Percentiles rank a stretch among this genome's conserved stretches.
Evolutionary conservation across 92 coral and sea anemone genomes (phyloP).

Genomic region (Paramuricea clavata): DNA sequence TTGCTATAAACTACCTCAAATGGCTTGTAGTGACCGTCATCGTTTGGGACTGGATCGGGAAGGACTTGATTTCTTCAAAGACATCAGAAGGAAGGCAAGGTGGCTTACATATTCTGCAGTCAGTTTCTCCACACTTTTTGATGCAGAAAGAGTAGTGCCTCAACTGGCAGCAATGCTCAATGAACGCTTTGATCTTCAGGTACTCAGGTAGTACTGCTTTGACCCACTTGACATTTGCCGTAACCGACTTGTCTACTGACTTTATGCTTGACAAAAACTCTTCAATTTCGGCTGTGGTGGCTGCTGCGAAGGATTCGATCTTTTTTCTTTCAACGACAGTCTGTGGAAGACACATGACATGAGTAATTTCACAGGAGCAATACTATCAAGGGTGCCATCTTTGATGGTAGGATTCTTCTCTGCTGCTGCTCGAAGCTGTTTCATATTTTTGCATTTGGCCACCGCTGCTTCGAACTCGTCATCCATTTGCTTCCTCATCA

Average conservation of each 20-base stretch:
- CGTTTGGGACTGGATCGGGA: background rate
- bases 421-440: slow-evolving; percentile 36
- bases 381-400: slow-evolving; percentile 48
- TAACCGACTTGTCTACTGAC: background rate
- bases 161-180: background rate
- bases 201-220: background rate
- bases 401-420: slow-evolving; percentile 42
- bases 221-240: background rate
- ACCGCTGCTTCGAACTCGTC: slow-evolving; percentile 25
- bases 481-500: slow-evolving; percentile 36
- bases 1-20: no score
- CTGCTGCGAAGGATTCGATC: slow-evolving; percentile 41
- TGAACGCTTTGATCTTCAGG: background rate
- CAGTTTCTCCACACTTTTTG: background rate
- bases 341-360: slow-evolving; percentile 31
- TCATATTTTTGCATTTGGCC: slow-evolving; percentile 20
- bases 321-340: slow-evolving; percentile 36
- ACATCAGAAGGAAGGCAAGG: background rate
- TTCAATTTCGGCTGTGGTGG: slow-evolving; percentile 49
- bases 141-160: background rate
- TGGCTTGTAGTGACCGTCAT: background rate
- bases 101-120: background rate
- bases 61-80: slow-evolving; percentile 12
- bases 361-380: slow-evolving; percentile 43
- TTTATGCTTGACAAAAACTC: background rate